Base-by-base conservation (phyloP, 2,797 vertebrate genomes). In the Enteromius paludinosus region DNA sequence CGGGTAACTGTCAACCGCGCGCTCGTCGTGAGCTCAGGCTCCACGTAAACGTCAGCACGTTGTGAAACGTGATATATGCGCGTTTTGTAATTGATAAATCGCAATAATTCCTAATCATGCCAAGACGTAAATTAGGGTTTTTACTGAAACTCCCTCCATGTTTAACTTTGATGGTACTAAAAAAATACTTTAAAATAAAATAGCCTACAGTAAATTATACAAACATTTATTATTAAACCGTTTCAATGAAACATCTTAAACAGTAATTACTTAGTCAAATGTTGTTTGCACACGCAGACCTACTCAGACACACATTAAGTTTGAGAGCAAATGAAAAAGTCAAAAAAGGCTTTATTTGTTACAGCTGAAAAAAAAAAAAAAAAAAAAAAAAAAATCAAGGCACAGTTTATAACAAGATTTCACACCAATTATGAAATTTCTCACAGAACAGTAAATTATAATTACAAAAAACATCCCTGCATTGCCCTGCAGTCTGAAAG, bases 391-490 rank as follows among this genome's bases (percentile, higher is more conserved):
- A 17, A 83, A 28, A 25, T 83, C 28, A 86, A 84, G 76, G 85
- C 77, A 87, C 76, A 78, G 30, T 82, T 84, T 84, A 35, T 54
- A 74, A 81, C 71, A 59, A 66, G 61, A 33, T 66, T 9, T 41
- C 38, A 79, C 28, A 72, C 64, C 75, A 82, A 47, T 72, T 79
- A 41, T 10, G 45, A 56, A 85, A 59, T 70, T 78, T 14, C n/a
- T 61, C 64, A 72, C 49, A 80, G 54, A 84, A 69, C 8, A 73
- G 56, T 49, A 56, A 78, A 87, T 79, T 35, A 79, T 10, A n/a
- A 85, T 81, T 47, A 54, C 79, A 8, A 86, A 81, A 20, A 85
- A 1, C 66, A 59, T 74, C 9, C 47, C 77, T 79, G 64, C 83
- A 75, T 82, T 30, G 49, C 65, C 25, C 73, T 82, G 80, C 47